Conservation (phyloP, 2,888 invertebrate genomes). For the Lasius platythorax region DNA sequence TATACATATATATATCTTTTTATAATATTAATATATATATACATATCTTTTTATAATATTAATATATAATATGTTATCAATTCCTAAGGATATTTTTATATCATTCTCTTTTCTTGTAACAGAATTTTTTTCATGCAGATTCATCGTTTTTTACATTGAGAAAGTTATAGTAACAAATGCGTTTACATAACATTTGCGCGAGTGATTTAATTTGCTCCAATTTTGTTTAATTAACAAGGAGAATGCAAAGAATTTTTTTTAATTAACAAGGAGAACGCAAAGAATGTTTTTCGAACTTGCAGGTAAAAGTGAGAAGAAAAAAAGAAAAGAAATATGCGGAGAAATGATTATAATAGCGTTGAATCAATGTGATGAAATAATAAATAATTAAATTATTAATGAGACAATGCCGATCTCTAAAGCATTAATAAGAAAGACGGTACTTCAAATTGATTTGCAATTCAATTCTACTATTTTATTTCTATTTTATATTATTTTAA, state of each 20-base stretch:
- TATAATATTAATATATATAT: background rate
- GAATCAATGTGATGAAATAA: background rate
- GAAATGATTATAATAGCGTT: background rate
- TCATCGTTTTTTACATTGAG: background rate
- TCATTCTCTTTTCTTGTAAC: background rate
- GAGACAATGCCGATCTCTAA: too few species aligned
- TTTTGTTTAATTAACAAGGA: background rate
- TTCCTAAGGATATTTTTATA: background rate
- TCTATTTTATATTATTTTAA: constrained; percentile 1
- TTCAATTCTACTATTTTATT: background rate
- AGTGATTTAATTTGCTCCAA: background rate
- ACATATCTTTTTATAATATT: background rate
- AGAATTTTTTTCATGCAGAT: background rate
- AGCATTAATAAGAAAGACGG: background rate
- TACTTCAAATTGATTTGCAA: background rate
- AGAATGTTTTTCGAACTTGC: background rate
- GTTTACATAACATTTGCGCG: background rate
- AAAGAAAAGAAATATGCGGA: background rate
- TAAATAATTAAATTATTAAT: background rate
- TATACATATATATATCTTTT: background rate
- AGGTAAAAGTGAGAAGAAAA: background rate
- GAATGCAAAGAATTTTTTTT: background rate
- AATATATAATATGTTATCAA: background rate
- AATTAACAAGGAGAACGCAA: background rate
- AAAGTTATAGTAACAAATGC: background rate